Percentiles rank a stretch among this genome's conserved stretches.
These are phyloP conservation scores for Setipinna tenuifilis DNA, from an alignment of 2,797 vertebrate species.

Conservation along the genomic window DNA sequence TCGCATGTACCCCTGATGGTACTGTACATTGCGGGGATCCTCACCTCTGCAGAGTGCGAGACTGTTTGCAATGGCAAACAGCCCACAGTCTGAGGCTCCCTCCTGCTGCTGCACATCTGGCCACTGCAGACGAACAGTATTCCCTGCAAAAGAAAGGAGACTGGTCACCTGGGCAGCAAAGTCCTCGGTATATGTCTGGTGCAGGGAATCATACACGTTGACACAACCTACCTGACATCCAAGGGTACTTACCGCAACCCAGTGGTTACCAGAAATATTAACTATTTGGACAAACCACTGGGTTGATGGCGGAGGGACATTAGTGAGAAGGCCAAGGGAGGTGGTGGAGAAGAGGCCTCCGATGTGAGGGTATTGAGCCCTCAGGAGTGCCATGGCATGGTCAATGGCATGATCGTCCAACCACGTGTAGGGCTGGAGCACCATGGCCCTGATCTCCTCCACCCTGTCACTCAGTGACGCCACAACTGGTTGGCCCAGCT, in stretches of 20 bases:
- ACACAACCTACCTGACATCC: background rate
- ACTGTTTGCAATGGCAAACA: slow-evolving; percentile 5
- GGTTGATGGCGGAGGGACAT: background rate
- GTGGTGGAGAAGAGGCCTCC: background rate
- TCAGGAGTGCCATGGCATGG: slow-evolving; percentile 10
- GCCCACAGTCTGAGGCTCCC: background rate
- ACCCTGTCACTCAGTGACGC: background rate
- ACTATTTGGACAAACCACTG: background rate
- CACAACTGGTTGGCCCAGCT: background rate
- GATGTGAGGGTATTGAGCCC: background rate
- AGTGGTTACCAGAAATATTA: background rate
- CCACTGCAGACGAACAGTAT: background rate
- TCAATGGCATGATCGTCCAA: background rate
- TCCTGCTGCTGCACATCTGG: slow-evolving; percentile 1
- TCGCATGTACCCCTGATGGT: background rate
- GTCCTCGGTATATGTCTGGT: background rate
- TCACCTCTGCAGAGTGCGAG: background rate
- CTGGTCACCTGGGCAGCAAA: background rate
- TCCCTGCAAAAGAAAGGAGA: background rate
- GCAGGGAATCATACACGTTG: background rate
- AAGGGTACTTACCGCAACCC: background rate
- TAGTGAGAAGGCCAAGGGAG: background rate
- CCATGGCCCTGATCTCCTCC: background rate
- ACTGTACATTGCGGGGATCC: background rate
- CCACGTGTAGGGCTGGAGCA: background rate